Base-by-base conservation (phyloP, 2,888 invertebrate species). In the Pediacus dermestoides region DNA sequence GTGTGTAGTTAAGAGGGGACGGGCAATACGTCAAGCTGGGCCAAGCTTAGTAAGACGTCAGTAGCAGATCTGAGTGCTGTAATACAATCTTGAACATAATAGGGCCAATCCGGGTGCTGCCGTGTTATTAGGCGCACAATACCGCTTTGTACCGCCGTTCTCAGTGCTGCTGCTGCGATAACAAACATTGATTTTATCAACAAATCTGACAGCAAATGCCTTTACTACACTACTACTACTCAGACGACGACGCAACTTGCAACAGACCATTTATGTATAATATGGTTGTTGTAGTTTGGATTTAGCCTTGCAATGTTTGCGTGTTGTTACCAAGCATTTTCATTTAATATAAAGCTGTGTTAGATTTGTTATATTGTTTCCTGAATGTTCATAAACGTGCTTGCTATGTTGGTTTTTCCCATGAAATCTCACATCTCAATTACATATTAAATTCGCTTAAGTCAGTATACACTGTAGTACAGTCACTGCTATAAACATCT, bases 21-120 rank as follows among this genome's bases (percentile, higher is more conserved):
- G 4, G 25, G 4, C 6, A 25, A n/a, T 25, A 11, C 52, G 55
- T 59, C 63, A 60, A 56, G 63, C 61, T 56, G 61, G 41, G 58
- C 52, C 46, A 47, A 56, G 44, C 52, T 58, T 59, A 51, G 57
- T 55, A 65, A 66, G 64, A 66, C 62, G 66, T 66, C 67, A 67
- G 55, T 50, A 56, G 61, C 67, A 66, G 67, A 65, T 63, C 58
- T 52, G 55, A 55, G 55, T 58, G 61, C 58, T 55, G 63, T 65
- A 66, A 65, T 64, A 66, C 61, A 67, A 67, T 67, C 67, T 66
- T 60, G 53, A 57, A 41, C 57, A 66, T 66, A 67, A 67, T 67
- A 63, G 66, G 63, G 59, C 63, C 65, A 65, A 67, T 66, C 63
- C 62, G 51, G 47, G 46, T 50, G 53, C 54, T 53, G 53, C 57